A percentile compares a stretch with the other conserved stretches of the same genome.
phyloP scores from a whole-genome alignment of 2,113 vertebrate genomes.

The Tenebrosternarchus preto region DNA sequence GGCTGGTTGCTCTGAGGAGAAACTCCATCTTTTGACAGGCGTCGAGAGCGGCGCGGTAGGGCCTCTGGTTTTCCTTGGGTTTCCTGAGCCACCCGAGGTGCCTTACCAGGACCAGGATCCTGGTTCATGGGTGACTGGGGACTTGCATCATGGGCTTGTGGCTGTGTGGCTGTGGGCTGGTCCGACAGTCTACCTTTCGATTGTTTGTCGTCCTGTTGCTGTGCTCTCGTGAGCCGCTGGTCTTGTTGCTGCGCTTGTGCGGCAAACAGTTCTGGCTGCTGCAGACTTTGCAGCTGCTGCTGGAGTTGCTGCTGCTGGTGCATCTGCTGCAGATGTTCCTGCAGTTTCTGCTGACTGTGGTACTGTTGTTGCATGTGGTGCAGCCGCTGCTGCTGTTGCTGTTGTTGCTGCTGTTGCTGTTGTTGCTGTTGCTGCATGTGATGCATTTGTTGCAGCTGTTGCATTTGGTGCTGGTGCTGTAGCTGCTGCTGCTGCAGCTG shows the following conservation, averaged over 20 bases:
- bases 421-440: constrained; percentile 69
- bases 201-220: constrained; percentile 8
- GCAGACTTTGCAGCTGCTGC: constrained; percentile 11
- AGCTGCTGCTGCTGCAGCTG: constrained; percentile 74
- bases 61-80: constrained; percentile 66
- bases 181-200: constrained; percentile 18
- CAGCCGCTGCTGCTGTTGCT: constrained; percentile 65
- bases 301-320: constrained; percentile 63
- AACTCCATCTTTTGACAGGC: constrained; percentile 91
- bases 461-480: constrained; percentile 64
- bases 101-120: constrained; percentile 77
- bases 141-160: constrained; percentile 64
- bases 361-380: constrained; percentile 66
- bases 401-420: constrained; percentile 54
- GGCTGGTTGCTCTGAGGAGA: constrained; percentile 69
- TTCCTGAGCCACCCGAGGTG: constrained; percentile 70
- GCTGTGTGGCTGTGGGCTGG: constrained; percentile 35
- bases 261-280: constrained; percentile 7
- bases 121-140: constrained; percentile 64
- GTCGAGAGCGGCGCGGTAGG: constrained; percentile 86
- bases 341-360: constrained; percentile 73
- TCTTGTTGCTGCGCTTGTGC: constrained; percentile 30
- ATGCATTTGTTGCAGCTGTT: constrained; percentile 59
- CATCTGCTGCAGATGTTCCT: constrained; percentile 66
- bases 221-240: constrained; percentile 24